Conservation (phyloP, 2,797 vertebrate genomes). For the Peromyscus eremicus region DNA sequence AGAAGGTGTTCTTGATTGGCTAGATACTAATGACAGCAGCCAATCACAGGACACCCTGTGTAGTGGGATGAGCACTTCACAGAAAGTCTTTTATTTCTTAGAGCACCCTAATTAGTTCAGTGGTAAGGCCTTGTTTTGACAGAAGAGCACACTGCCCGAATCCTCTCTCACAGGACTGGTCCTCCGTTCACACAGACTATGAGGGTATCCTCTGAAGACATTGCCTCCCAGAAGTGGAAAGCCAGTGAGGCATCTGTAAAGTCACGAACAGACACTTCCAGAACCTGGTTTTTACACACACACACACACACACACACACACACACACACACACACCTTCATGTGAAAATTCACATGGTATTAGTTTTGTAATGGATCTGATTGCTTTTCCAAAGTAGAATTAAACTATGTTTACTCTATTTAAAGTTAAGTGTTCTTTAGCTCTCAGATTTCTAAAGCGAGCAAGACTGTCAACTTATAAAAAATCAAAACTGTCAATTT, state of each 20-base stretch:
- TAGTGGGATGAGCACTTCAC: neutral
- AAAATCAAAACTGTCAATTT: neutral
- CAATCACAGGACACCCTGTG: neutral
- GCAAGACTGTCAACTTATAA: conserved; percentile 17
- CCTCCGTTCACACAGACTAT: neutral
- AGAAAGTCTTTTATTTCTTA: neutral
- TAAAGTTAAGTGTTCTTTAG: conserved; percentile 30
- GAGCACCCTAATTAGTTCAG: neutral
- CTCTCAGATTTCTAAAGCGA: conserved; percentile 21
- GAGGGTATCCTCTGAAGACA: too few species aligned
- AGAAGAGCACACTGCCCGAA: neutral
- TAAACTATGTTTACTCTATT: neutral
- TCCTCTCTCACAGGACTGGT: neutral
- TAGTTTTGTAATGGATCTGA: neutral
- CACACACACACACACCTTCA: neutral
- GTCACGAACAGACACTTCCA: neutral
- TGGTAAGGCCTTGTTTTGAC: neutral
- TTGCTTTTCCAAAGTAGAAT: neutral
- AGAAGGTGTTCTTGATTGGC: neutral
- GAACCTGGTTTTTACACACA: neutral
- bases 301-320: neutral
- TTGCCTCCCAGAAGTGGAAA: neutral
- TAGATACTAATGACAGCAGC: neutral
- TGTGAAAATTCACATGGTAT: neutral
- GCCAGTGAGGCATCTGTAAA: neutral